These are phyloP conservation scores for Matsumurasca onukii DNA, from an alignment of 1,140 invertebrate species.

Conservation along the genomic window DNA sequence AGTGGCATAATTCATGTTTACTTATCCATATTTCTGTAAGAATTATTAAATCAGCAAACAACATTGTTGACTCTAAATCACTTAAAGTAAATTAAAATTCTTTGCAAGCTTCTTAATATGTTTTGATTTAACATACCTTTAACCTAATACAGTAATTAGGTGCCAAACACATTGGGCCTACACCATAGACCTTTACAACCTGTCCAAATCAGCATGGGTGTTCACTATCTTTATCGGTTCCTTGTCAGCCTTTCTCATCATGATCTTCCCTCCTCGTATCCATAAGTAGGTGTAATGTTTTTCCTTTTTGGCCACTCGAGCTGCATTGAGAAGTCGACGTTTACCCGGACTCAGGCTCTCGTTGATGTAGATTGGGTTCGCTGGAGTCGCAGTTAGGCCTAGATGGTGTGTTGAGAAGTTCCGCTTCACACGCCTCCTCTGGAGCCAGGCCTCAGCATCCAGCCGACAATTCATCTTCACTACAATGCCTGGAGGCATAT, in stretches of 20 bases:
- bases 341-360: constrained; percentile 1
- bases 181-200: too few relatives aligned
- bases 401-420: constrained; percentile 13
- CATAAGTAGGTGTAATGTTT: constrained; percentile 10
- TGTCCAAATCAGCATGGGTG: too few relatives aligned
- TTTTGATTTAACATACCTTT: too few relatives aligned
- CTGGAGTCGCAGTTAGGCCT: constrained; percentile 5
- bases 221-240: too few relatives aligned
- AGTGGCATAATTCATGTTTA: too few relatives aligned
- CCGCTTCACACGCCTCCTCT: constrained; percentile 17
- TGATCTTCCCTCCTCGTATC: background rate
- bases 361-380: background rate
- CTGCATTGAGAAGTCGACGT: background rate
- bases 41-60: too few relatives aligned
- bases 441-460: constrained; percentile 9
- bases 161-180: too few relatives aligned
- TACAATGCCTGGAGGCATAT: background rate
- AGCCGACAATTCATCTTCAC: constrained; percentile 10
- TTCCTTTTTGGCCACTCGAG: background rate
- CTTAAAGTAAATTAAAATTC: too few relatives aligned
- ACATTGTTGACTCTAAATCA: too few relatives aligned
- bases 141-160: too few relatives aligned
- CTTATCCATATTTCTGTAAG: too few relatives aligned
- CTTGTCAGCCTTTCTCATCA: constrained; percentile 2
- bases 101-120: too few relatives aligned